Evolutionary conservation across 2,888 invertebrate genomes (phyloP), one percentile per base, ranked within the genome.

Genomic region (Dromius quadrimaculatus): DNA sequence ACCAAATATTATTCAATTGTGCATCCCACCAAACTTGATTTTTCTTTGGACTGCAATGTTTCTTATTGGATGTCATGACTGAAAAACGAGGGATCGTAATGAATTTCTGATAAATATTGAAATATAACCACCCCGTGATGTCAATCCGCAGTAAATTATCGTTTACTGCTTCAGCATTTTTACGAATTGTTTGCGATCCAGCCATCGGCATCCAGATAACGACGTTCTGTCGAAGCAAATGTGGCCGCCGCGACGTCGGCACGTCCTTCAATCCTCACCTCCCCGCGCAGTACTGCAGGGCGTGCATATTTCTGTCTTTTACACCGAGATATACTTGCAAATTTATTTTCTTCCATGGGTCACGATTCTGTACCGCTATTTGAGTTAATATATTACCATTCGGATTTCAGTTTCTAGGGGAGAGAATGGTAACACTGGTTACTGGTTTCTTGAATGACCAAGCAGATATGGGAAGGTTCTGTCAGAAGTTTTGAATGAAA

Each of bases 41-140:
- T 28, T 28, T 8, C 28, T 28, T 38, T 38, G 4, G 38, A 38
- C 6, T 13, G 13, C 2, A n/a, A 38, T n/a, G n/a, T n/a, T n/a
- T n/a, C n/a, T n/a, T n/a, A n/a, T n/a, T n/a, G n/a, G n/a, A n/a
- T n/a, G 11, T 6, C 59, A 59, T 36, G 36, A 34, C 11, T 11
- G 5, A 54, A 59, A 36, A 34, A n/a, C 34, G 17, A 15, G 28
- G 19, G 13, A 9, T 36, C 36, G 68, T 68, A 59, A 68, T 68
- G 68, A 68, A 68, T 68, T 68, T 59, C 45, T 59, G 68, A 68
- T 68, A 68, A 68, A 68, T 68, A 68, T 68, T 68, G 68, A 68
- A 68, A 68, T 59, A 68, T 68, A 34, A 50, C 65, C 47, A 68
- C 41, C 59, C 22, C 32, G 19, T 20, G 28, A 57, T 68, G 68